A percentile compares a stretch with the other conserved stretches of the same genome.
phyloP scores from a whole-genome alignment of 2,113 vertebrate species.

The chimpanzee (Pan troglodytes) region NHGRI_mPanTro3-v2.1_pri NC_072412.2:54499501-54500000 shows the following conservation, averaged over 20 bases:
- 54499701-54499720: not conserved
- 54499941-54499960: not conserved
- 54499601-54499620: not conserved
- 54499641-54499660: not conserved
- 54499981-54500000: not conserved
- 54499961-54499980: constrained; percentile 13
- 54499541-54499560: not conserved
- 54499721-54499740: not conserved
- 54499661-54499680: not conserved
- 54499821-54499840: not conserved
- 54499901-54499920: not conserved
- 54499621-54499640: not conserved
- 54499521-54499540: not conserved
- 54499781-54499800: not conserved
- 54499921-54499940: not conserved
- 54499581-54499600: not conserved
- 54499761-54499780: not conserved
- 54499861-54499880: not conserved
- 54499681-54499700: not conserved
- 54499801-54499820: not conserved
- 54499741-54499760: not conserved
- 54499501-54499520: not conserved
- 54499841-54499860: not conserved
- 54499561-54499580: not conserved
- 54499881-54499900: not conserved